Percentiles rank a stretch among this genome's conserved stretches.
Conservation (phyloP, 2,888 invertebrate species). For the Cantharis rustica region DNA sequence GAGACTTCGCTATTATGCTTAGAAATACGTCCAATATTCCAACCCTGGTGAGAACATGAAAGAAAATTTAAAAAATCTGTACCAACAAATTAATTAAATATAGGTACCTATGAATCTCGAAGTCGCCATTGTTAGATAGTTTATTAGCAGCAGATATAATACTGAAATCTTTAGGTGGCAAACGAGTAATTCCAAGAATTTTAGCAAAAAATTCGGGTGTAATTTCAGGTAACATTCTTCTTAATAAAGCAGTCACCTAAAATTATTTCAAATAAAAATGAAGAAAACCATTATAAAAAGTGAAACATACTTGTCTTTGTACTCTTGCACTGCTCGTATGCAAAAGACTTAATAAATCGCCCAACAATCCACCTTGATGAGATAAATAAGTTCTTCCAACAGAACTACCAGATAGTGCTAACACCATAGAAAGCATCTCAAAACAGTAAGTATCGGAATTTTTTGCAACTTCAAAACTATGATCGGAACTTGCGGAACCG, state of each 20-base stretch:
- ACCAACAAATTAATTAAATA: neutral
- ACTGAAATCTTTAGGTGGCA: conserved; percentile 78
- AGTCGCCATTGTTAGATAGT: conserved; percentile 54
- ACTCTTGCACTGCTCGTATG: conserved; percentile 95
- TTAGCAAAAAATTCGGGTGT: conserved; percentile 82
- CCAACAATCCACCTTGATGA: conserved; percentile 82
- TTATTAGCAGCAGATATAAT: conserved; percentile 67
- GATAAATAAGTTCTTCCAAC: conserved; percentile 90
- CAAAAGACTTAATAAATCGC: conserved; percentile 82
- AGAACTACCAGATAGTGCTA: conserved; percentile 90
- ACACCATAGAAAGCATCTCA: conserved; percentile 94
- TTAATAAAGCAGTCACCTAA: conserved; percentile 80
- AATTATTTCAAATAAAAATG: conserved; percentile 28
- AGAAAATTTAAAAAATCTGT: neutral
- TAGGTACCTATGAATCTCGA: conserved; percentile 62
- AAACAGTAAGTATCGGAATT: conserved; percentile 92
- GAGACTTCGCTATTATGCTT: conserved; percentile 87
- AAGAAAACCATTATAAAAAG: neutral
- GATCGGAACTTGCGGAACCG: conserved; percentile 45
- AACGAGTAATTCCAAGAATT: conserved; percentile 70
- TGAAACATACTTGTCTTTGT: conserved; percentile 76
- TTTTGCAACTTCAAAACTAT: conserved; percentile 58
- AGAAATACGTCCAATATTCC: conserved; percentile 89
- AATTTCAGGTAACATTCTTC: conserved; percentile 89
- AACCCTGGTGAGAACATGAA: conserved; percentile 57